Evolutionary conservation across 1,140 invertebrate genomes (phyloP).

Genomic region (Drosophila kikkawai): DNA sequence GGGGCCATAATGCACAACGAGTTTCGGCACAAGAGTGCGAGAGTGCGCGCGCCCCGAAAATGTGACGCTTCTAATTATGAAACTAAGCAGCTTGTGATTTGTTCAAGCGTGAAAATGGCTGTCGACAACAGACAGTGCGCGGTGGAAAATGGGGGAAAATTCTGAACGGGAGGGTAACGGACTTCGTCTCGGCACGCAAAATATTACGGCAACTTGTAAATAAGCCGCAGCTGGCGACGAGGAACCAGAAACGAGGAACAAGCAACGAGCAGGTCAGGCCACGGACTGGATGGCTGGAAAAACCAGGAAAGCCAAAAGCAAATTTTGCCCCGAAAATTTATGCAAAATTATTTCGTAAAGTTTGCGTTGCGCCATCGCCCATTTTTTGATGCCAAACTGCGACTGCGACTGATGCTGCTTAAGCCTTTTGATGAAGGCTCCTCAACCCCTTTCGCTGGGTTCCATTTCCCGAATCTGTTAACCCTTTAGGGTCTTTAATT

Average conservation of each 20-base stretch:
- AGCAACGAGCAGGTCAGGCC: conserved; percentile 52
- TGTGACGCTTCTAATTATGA: conserved; percentile 84
- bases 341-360: conserved; percentile 84
- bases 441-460: conserved; percentile 12
- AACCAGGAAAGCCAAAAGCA: conserved; percentile 75
- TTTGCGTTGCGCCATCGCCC: conserved; percentile 72
- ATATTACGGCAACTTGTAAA: conserved; percentile 84
- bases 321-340: conserved; percentile 77
- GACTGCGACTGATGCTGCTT: conserved; percentile 67
- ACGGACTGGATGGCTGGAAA: conserved; percentile 27
- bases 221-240: conserved; percentile 75
- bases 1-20: conserved; percentile 74
- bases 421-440: conserved; percentile 81
- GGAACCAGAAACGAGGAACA: conserved; percentile 18
- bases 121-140: conserved; percentile 69
- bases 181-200: conserved; percentile 70
- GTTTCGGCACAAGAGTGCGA: conserved; percentile 61
- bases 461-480: not conserved
- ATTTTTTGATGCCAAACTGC: conserved; percentile 62
- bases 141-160: not conserved
- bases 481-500: not conserved
- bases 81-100: conserved; percentile 84
- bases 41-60: conserved; percentile 62
- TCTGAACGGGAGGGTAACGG: not conserved
- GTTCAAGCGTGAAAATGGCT: conserved; percentile 83